A percentile compares a stretch with the other conserved stretches of the same genome.
phyloP scores from a whole-genome alignment of 2,797 vertebrate genomes.

The Chloroceryle amazona region DNA sequence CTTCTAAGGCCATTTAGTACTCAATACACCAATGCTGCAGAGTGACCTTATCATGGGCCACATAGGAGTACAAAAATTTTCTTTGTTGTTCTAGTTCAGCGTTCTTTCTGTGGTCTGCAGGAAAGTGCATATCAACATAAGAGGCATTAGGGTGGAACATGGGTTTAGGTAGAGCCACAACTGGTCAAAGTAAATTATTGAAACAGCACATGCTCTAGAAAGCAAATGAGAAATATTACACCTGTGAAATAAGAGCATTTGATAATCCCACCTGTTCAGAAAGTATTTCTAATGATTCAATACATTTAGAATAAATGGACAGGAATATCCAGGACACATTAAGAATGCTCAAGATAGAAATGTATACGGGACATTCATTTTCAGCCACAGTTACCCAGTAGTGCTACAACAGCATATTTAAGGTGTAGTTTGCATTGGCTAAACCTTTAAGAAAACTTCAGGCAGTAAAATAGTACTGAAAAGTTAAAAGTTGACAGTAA shows the following conservation, averaged over 20 bases:
- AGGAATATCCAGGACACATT: background rate
- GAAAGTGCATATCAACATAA: background rate
- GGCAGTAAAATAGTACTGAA: background rate
- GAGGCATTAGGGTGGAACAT: background rate
- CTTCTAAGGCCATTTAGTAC: background rate
- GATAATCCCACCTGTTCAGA: background rate
- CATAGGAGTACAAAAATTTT: background rate
- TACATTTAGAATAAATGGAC: background rate
- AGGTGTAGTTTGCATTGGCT: background rate
- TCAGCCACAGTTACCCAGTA: background rate
- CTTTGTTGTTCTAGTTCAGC: background rate
- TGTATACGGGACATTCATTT: background rate
- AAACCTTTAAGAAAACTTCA: background rate
- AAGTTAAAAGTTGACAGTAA: background rate
- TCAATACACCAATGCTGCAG: accelerated
- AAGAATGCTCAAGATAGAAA: background rate
- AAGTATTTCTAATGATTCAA: background rate
- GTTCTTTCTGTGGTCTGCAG: background rate
- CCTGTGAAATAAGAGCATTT: background rate
- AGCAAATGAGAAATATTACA: background rate
- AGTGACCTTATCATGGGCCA: background rate
- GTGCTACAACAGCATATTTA: background rate
- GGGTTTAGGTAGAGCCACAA: background rate
- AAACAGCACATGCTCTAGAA: background rate
- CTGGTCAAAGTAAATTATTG: background rate